Conservation (phyloP, 2,113 vertebrate species). For the Austrofundulus limnaeus region DNA sequence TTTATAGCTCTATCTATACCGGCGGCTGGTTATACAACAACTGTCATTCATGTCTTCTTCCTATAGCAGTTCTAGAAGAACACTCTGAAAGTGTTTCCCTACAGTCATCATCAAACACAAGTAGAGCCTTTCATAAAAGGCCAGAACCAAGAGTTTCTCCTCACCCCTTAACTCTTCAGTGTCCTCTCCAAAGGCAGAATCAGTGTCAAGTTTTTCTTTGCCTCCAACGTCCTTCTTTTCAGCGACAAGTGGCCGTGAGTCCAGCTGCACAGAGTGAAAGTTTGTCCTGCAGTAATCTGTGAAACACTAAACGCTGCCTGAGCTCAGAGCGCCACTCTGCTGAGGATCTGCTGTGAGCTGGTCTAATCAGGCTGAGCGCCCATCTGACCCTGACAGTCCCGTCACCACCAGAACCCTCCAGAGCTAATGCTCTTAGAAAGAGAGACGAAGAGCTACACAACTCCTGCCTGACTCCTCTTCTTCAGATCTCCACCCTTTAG, state of each 20-base stretch:
- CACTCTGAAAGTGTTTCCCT: background rate
- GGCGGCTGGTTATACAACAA: constrained; percentile 37
- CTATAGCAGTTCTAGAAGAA: background rate
- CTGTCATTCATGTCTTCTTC: background rate
- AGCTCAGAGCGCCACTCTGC: constrained; percentile 29
- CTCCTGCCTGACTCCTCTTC: constrained; percentile 9
- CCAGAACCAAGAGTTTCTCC: constrained; percentile 6
- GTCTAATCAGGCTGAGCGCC: constrained; percentile 77
- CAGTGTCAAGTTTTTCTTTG: constrained; percentile 25
- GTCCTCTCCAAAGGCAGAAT: constrained; percentile 37
- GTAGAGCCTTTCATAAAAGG: background rate
- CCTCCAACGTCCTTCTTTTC: constrained; percentile 20
- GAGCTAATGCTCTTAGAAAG: constrained; percentile 75
- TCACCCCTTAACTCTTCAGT: constrained; percentile 59
- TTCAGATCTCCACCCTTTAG: background rate
- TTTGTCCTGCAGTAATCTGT: constrained; percentile 47
- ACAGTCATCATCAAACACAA: background rate
- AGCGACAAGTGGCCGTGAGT: constrained; percentile 8
- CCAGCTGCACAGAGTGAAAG: constrained; percentile 14
- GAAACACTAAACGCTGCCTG: background rate
- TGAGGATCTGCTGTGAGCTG: constrained; percentile 74
- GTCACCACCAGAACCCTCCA: constrained; percentile 75
- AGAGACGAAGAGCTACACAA: constrained; percentile 42
- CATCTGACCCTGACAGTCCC: constrained; percentile 77
- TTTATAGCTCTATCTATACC: constrained; percentile 65